Conservation (phyloP, 2,888 invertebrate genomes). For the Caenorhabditis sp. region DNA sequence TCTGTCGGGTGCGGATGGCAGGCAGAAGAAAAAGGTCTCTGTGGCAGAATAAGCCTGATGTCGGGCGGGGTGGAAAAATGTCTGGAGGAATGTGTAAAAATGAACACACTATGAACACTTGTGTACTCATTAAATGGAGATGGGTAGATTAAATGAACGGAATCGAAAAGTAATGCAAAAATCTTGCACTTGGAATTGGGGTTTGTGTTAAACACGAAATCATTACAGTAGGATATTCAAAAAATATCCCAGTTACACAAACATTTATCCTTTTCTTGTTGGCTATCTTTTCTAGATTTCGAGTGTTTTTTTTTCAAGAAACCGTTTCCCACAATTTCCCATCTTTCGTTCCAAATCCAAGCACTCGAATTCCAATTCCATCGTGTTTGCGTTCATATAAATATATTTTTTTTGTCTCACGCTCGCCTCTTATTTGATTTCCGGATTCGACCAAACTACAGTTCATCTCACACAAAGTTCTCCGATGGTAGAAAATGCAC, state of each 20-base stretch:
- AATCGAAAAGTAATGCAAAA: slow-evolving; percentile 16
- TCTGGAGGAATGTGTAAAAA: slow-evolving; percentile 35
- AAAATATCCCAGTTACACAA: too few species aligned
- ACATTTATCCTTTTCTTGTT: too few species aligned
- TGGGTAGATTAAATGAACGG: neutral
- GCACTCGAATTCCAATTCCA: slow-evolving; percentile 9
- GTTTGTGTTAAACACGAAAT: too few species aligned
- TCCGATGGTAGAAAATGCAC: neutral
- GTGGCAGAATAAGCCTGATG: slow-evolving; percentile 12
- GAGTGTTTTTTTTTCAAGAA: neutral
- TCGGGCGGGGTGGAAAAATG: slow-evolving; percentile 1
- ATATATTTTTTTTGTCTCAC: slow-evolving; percentile 11
- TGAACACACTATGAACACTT: slow-evolving; percentile 28
- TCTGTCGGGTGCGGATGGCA: slow-evolving; percentile 25
- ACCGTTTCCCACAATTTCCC: neutral
- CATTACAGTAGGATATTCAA: too few species aligned
- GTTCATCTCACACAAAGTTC: slow-evolving; percentile 1
- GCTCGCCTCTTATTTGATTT: slow-evolving; percentile 6
- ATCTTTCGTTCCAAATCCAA: slow-evolving; percentile 4
- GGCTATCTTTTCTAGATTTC: neutral
- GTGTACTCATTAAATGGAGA: slow-evolving; percentile 2
- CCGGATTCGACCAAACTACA: slow-evolving; percentile 31
- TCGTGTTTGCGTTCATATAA: slow-evolving; percentile 34
- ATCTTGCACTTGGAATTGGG: too few species aligned
- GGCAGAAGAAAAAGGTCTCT: slow-evolving; percentile 28